phyloP scores from a whole-genome alignment of 2,113 vertebrate genomes.

The Mormyrus iriodes region DNA sequence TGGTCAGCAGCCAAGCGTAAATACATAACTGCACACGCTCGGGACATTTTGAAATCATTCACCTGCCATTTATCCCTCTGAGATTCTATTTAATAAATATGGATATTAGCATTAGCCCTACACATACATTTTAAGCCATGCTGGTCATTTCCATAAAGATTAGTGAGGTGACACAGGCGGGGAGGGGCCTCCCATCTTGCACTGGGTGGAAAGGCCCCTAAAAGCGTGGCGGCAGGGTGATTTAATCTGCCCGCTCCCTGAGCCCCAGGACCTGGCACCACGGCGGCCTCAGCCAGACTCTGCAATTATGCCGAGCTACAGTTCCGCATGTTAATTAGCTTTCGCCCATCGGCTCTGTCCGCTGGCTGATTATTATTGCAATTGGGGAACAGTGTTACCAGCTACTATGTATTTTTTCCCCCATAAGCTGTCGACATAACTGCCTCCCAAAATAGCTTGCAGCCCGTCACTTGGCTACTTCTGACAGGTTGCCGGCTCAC shows the following conservation, averaged over 20 bases:
- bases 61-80: slow-evolving; percentile 52
- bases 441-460: neutral
- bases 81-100: slow-evolving; percentile 61
- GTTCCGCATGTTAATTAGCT: slow-evolving; percentile 48
- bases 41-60: slow-evolving; percentile 58
- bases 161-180: slow-evolving; percentile 41
- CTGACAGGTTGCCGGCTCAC: neutral
- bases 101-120: slow-evolving; percentile 52
- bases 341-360: slow-evolving; percentile 24
- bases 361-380: neutral
- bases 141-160: slow-evolving; percentile 50
- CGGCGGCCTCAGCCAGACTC: slow-evolving; percentile 36
- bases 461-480: neutral
- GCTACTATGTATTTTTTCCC: neutral
- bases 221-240: slow-evolving; percentile 36
- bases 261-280: slow-evolving; percentile 28
- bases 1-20: neutral
- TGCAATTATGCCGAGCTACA: slow-evolving; percentile 40
- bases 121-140: slow-evolving; percentile 47
- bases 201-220: slow-evolving; percentile 33
- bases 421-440: neutral
- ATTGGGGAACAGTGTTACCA: neutral
- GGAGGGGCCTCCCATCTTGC: slow-evolving; percentile 26
- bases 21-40: slow-evolving; percentile 41
- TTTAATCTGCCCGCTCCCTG: slow-evolving; percentile 52